Evolutionary conservation across 2,797 vertebrate species (phyloP).

Genomic region (Delichon dasypus): DNA sequence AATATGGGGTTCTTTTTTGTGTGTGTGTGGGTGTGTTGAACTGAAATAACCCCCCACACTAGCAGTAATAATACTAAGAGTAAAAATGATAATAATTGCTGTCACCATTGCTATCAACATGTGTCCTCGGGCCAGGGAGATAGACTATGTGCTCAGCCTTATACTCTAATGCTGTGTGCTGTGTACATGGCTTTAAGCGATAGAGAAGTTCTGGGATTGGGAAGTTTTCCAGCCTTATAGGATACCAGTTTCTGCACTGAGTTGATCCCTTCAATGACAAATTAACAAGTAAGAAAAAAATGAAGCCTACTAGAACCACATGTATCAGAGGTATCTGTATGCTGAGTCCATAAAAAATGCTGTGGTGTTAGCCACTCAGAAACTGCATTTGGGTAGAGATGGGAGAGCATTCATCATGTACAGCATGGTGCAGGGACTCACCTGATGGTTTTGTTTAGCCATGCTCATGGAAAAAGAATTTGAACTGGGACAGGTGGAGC

Average conservation of each 20-base stretch:
- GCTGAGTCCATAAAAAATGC: background rate
- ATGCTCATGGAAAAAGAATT: background rate
- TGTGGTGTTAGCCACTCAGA: background rate
- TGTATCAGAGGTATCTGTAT: background rate
- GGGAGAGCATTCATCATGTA: background rate
- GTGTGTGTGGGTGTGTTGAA: background rate
- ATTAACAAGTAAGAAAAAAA: background rate
- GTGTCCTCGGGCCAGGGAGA: background rate
- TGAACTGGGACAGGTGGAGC: background rate
- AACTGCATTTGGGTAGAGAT: background rate
- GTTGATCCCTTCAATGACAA: background rate
- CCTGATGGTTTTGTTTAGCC: background rate
- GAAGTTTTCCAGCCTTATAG: background rate
- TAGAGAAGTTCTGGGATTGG: background rate
- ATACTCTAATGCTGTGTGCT: background rate
- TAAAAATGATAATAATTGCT: background rate
- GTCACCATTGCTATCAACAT: background rate
- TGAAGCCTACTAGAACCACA: accelerated
- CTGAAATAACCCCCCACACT: accelerated
- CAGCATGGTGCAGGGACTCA: background rate
- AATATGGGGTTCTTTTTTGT: background rate
- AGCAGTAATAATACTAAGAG: background rate
- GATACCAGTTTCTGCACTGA: background rate
- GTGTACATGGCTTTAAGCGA: background rate
- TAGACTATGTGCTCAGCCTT: background rate